Evolutionary conservation across 1,140 invertebrate genomes (phyloP).

Genomic region (Caerostris darwini): DNA sequence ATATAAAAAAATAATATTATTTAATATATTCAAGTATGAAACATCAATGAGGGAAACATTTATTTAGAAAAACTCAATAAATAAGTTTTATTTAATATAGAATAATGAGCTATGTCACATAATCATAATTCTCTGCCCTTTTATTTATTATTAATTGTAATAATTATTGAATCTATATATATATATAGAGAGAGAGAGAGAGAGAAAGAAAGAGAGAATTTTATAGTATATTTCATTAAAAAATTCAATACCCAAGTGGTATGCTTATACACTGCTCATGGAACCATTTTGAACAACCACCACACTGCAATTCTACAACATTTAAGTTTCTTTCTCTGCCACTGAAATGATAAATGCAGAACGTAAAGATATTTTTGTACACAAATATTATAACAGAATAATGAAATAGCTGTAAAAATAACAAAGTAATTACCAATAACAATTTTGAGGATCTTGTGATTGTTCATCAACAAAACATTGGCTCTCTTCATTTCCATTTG

Average conservation of each 20-base stretch:
- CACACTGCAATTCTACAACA: slow-evolving; percentile 94
- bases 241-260: slow-evolving; percentile 86
- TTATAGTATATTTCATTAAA: slow-evolving; percentile 34
- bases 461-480: slow-evolving; percentile 73
- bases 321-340: slow-evolving; percentile 95
- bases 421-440: slow-evolving; percentile 71
- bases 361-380: neutral
- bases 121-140: no score
- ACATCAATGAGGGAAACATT: no score
- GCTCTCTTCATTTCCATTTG: slow-evolving; percentile 72
- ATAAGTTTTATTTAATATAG: no score
- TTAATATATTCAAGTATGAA: no score
- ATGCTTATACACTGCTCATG: slow-evolving; percentile 96
- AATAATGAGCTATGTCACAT: no score
- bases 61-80: no score
- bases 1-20: no score
- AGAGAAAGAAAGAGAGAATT: neutral
- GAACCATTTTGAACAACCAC: slow-evolving; percentile 94
- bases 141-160: no score
- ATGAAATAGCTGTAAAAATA: neutral
- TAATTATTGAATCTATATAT: no score
- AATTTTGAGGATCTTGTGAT: slow-evolving; percentile 61
- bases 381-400: neutral
- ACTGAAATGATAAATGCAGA: slow-evolving; percentile 83
- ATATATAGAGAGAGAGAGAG: no score